Conservation (phyloP, 2,113 vertebrate genomes). For the Cyanoliseus patagonus region DNA sequence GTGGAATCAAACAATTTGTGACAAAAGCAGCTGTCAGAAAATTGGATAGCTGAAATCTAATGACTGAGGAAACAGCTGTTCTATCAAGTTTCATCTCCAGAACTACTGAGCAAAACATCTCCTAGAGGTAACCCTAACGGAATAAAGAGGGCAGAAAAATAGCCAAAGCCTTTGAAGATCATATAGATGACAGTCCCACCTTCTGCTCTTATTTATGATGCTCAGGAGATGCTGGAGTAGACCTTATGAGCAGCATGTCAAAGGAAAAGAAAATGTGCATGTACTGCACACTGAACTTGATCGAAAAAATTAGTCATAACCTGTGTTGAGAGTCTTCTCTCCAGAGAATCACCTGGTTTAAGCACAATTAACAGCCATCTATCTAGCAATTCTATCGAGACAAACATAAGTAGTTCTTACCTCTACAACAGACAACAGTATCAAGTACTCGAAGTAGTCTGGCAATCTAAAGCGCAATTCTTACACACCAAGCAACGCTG, state of each 20-base stretch:
- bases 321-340: not conserved
- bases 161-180: not conserved
- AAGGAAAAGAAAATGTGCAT: not conserved
- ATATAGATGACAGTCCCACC: not conserved
- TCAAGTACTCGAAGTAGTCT: not conserved
- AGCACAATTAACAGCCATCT: not conserved
- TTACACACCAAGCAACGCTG: not conserved
- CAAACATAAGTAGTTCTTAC: not conserved
- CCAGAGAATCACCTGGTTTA: not conserved
- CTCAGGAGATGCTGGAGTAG: not conserved
- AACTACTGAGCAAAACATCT: not conserved
- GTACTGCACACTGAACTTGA: not conserved
- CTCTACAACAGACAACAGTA: not conserved
- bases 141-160: not conserved
- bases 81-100: not conserved
- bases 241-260: not conserved
- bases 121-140: not conserved
- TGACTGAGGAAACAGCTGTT: not conserved
- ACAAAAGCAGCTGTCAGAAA: not conserved
- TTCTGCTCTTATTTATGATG: not conserved
- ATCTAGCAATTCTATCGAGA: not conserved
- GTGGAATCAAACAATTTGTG: not conserved
- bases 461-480: not conserved
- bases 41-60: not conserved
- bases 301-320: not conserved